Evolutionary conservation across 2,113 vertebrate species (phyloP), one percentile per base, ranked within the genome.

Genomic region (Ondatra zibethicus): DNA sequence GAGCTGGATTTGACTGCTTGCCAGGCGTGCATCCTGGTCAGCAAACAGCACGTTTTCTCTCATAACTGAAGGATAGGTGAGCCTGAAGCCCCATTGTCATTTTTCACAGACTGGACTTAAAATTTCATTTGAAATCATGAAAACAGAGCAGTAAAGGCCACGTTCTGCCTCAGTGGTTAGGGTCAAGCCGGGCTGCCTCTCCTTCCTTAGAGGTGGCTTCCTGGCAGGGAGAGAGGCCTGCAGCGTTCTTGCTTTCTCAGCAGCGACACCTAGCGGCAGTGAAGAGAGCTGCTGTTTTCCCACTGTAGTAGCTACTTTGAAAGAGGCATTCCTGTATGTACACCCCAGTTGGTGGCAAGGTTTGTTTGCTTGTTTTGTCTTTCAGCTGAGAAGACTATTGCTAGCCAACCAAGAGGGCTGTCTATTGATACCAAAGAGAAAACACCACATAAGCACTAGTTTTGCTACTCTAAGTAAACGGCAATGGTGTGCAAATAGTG

Each of bases 191-290:
- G 50, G 50, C 50, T 2, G 68, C 84, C 66, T 50, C 16, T 1
- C 42, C 75, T 29, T 9, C 5, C 0, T 39, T 23, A 90, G 88
- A 75, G 75, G 70, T 42, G 75, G 84, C 10, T 1, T 0, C 29
- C 21, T 33, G 25, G 47, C 17, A 1, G 1, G 17, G 27, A 2
- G 1, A 17, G 23, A 14, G 72, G 10, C 0, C 0, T 5, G 36
- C 13, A 6, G 47, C 13, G 0, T 23, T 17, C 63, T 25, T 58
- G 58, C 75, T 93, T 80, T 78, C 72, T 91, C 55, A 93, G 70
- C 76, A 92, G 95, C 94, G 50, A 10, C 92, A 88, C 78, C 97
- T 95, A 70, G 88, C 75, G 96, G 91, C 66, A 31, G 70, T 65
- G 65, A 89, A 55, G 87, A 75, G 55, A 80, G 50, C 0, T 1